Evolutionary conservation across 2,113 vertebrate species (phyloP), one percentile per base, ranked within the genome.

Genomic region (Meriones unguiculatus): DNA sequence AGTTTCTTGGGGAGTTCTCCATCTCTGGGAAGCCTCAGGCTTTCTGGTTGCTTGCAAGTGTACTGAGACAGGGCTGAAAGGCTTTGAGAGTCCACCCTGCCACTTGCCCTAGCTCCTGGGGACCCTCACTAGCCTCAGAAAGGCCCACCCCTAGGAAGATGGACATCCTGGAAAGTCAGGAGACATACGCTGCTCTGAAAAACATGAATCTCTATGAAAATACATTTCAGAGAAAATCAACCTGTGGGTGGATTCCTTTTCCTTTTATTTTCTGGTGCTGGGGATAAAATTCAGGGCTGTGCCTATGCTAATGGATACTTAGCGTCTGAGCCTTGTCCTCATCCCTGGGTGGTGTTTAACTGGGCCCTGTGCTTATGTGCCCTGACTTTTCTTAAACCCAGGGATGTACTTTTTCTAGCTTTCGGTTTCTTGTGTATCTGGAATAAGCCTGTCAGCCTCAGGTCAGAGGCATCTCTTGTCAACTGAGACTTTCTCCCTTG

Each of bases 291-390:
- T 32, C 6, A 28, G 64, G 46, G 85, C 28, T 20, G 15, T 18
- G 12, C 35, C 59, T 30, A 8, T 20, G 54, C 54, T 46, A 38
- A 80, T 11, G 30, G n/a, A 38, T 25, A 2, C 15, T 35, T 17
- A 38, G 24, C 4, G 38, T 3, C 46, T 41, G 25, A 69, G 59
- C 17, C 18, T 7, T 11, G 2, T n/a, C 76, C 35, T 57, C 6
- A 22, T 17, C 30, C 75, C 24, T 62, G 1, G 24, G 32, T 25
- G 65, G 11, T 13, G 18, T 2, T 15, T 20, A 24, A 54, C 0
- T 12, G 62, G n/a, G 5, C 52, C 17, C 67, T 10, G 14, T 18
- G 1, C 0, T 75, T 7, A 0, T 25, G 2, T 4, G 0, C 0
- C 20, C 46, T 86, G 41, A 13, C 73, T 72, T 73, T 62, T 64